A percentile compares a stretch with the other conserved stretches of the same genome.
Conservation (phyloP, 2,797 vertebrate genomes). For the Hydrolagus colliei region DNA sequence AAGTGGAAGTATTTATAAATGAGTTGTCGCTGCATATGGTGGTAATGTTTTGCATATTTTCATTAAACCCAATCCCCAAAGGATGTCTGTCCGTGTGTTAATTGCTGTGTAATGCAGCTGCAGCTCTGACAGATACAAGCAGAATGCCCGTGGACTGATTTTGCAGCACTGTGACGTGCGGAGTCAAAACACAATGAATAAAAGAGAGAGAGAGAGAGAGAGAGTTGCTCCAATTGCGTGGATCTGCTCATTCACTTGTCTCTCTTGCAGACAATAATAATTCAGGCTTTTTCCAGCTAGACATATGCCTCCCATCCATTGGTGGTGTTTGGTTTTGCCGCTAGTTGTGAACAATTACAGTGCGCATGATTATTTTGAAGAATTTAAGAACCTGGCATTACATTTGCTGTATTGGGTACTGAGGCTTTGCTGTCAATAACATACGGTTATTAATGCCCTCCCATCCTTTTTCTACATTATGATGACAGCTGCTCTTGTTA, state of each 20-base stretch:
- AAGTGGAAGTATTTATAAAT: constrained; percentile 5
- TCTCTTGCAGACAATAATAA: background rate
- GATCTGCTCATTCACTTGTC: constrained; percentile 38
- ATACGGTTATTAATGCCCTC: background rate
- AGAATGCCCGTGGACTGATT: constrained; percentile 36
- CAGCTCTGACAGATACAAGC: constrained; percentile 36
- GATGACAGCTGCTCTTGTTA: constrained; percentile 2
- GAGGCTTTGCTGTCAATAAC: constrained; percentile 11
- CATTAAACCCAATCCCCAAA: constrained; percentile 32
- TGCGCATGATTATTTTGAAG: background rate
- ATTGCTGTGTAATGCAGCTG: constrained; percentile 42
- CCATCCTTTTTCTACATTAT: background rate
- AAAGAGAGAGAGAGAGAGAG: constrained; percentile 39
- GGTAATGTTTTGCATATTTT: constrained; percentile 43
- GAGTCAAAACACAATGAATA: constrained; percentile 38
- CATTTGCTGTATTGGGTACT: background rate
- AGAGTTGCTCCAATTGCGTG: constrained; percentile 40
- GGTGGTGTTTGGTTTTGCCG: background rate
- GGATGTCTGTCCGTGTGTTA: constrained; percentile 34
- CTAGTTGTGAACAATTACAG: background rate
- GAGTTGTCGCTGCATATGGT: constrained; percentile 33
- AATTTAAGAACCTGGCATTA: background rate
- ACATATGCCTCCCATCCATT: background rate
- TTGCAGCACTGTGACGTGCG: constrained; percentile 35
- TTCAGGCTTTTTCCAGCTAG: background rate